Percentiles rank a stretch among this genome's conserved stretches.
Evolutionary conservation across 2,113 vertebrate species (phyloP).

Genomic region (Rhombomys opimus): DNA sequence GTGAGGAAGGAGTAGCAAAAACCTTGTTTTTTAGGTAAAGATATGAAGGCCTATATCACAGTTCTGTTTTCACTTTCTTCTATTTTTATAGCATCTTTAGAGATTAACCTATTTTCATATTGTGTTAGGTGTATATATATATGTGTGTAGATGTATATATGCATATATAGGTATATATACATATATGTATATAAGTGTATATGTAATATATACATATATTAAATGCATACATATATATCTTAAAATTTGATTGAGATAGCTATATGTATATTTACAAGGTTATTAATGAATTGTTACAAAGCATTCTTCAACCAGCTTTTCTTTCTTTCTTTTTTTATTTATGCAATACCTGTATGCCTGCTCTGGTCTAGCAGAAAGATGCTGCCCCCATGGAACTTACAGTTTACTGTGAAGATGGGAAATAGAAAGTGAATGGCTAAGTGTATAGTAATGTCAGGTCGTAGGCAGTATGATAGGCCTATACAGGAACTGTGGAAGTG

Average conservation of each 20-base stretch:
- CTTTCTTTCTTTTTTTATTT: constrained; percentile 7
- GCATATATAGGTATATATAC: too few relatives aligned
- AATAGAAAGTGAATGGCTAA: neutral
- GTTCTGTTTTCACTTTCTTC: neutral
- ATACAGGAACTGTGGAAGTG: neutral
- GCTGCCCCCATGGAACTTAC: neutral
- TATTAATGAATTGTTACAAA: neutral
- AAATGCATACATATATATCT: neutral
- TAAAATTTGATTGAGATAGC: constrained; percentile 3
- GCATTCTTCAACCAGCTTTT: neutral
- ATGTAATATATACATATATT: too few relatives aligned
- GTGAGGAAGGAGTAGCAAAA: neutral
- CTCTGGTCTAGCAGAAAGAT: neutral
- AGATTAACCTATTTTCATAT: neutral
- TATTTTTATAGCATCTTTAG: neutral
- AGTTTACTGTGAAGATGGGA: neutral
- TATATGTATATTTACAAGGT: neutral
- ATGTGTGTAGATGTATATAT: too few relatives aligned
- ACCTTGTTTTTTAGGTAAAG: neutral
- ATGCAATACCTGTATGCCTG: neutral
- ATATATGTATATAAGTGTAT: too few relatives aligned
- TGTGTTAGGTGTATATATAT: neutral
- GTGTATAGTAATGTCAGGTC: neutral
- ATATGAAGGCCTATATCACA: neutral
- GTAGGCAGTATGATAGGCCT: neutral